Conservation (phyloP, 2,797 vertebrate species). For the Argentina silus region DNA sequence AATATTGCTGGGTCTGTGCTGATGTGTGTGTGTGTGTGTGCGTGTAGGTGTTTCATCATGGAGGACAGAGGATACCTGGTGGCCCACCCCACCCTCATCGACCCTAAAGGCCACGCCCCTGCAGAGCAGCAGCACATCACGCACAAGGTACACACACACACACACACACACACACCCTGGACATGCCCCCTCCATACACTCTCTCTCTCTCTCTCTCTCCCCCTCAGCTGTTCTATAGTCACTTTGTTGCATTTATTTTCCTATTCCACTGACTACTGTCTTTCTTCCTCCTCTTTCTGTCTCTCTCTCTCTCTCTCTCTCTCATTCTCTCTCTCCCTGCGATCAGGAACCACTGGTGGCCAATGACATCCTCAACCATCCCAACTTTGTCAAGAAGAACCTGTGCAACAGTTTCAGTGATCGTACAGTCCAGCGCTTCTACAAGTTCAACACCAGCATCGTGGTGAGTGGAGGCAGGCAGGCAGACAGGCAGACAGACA, state of each 20-base stretch:
- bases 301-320: neutral
- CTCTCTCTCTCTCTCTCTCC: neutral
- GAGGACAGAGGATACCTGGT: slow-evolving; percentile 98
- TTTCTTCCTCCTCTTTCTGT: no score
- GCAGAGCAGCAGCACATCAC: slow-evolving; percentile 99
- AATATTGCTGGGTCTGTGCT: neutral
- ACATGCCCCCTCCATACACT: neutral
- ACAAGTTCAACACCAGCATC: slow-evolving; percentile 97
- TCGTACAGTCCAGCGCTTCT: slow-evolving; percentile 96
- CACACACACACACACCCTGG: neutral
- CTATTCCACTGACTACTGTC: no score
- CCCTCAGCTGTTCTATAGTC: neutral
- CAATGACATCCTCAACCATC: slow-evolving; percentile 97
- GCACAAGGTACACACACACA: slow-evolving; percentile 85
- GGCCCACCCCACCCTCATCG: slow-evolving; percentile 96
- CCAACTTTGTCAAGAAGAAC: slow-evolving; percentile 98
- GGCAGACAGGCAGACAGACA: neutral
- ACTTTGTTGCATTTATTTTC: neutral
- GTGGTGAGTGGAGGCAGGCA: slow-evolving; percentile 73
- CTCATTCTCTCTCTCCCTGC: neutral
- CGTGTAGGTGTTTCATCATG: slow-evolving; percentile 96
- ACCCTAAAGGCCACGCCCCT: slow-evolving; percentile 96
- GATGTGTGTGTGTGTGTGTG: slow-evolving; percentile 13
- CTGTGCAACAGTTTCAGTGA: slow-evolving; percentile 98
- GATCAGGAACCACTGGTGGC: slow-evolving; percentile 93